Conservation (phyloP, 2,113 vertebrate species). For the Hymenochirus boettgeri region DNA sequence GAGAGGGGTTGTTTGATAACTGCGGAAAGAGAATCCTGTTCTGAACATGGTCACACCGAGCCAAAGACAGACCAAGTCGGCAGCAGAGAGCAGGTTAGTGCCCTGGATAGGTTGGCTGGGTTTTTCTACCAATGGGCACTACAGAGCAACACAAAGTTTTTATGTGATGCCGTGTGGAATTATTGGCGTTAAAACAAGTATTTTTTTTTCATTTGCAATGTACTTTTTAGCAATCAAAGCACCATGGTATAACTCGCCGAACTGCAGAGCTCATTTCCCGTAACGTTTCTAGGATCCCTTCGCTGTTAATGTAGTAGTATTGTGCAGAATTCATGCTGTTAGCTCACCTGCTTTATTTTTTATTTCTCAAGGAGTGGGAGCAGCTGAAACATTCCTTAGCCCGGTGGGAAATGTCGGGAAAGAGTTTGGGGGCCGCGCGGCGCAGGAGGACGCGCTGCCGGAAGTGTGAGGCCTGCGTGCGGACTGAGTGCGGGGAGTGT, state of each 20-base stretch:
- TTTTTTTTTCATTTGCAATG: too few relatives aligned
- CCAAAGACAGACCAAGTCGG: constrained; percentile 3
- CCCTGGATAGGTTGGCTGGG: not conserved
- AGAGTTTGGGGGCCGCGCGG: constrained; percentile 76
- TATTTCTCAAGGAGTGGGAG: constrained; percentile 57
- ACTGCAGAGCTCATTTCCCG: too few relatives aligned
- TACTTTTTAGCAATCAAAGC: too few relatives aligned
- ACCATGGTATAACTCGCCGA: too few relatives aligned
- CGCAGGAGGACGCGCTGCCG: constrained; percentile 86
- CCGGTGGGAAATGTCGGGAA: constrained; percentile 79
- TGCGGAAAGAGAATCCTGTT: constrained; percentile 3
- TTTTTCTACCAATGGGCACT: not conserved
- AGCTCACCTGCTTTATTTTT: not conserved
- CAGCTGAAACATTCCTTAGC: constrained; percentile 67
- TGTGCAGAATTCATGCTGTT: too few relatives aligned
- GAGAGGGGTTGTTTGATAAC: not conserved
- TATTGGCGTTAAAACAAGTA: too few relatives aligned
- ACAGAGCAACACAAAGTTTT: not conserved
- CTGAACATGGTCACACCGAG: constrained; percentile 21
- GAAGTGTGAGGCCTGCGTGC: constrained; percentile 85
- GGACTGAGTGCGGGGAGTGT: constrained; percentile 88
- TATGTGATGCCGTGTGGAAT: too few relatives aligned
- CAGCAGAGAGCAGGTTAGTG: constrained; percentile 27
- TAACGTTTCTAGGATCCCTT: too few relatives aligned
- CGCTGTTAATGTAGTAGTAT: too few relatives aligned